Conservation (phyloP, 2,888 invertebrate species). For the Amaurobius ferox region DNA sequence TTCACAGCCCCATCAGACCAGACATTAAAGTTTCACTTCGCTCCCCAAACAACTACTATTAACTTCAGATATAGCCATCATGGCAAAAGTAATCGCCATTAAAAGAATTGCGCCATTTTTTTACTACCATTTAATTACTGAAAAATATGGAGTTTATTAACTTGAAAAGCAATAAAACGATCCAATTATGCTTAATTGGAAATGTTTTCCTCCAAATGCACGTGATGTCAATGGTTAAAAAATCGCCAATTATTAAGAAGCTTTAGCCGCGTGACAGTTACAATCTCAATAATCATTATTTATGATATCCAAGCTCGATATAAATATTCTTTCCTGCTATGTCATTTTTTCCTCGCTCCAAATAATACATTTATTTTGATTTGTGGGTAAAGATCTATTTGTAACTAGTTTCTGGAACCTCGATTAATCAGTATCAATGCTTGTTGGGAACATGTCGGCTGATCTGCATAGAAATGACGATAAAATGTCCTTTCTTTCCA, state of each 20-base stretch:
- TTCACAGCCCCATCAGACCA: too few relatives aligned
- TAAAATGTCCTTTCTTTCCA: not conserved
- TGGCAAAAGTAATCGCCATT: not conserved
- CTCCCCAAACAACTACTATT: not conserved
- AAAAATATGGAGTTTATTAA: conserved; percentile 55
- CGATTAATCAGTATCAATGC: conserved; percentile 1
- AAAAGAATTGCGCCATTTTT: not conserved
- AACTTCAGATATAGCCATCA: not conserved
- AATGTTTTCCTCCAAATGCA: conserved; percentile 43
- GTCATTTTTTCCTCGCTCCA: not conserved
- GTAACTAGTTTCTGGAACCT: not conserved
- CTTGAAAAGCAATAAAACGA: conserved; percentile 50
- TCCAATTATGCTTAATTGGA: conserved; percentile 65
- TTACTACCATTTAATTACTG: conserved; percentile 50
- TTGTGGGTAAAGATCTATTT: conserved; percentile 14
- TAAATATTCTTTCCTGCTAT: not conserved
- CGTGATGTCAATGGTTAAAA: conserved; percentile 35
- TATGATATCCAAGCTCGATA: not conserved
- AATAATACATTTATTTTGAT: not conserved
- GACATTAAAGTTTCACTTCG: too few relatives aligned
- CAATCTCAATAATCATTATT: conserved; percentile 16
- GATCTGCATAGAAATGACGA: conserved; percentile 2
- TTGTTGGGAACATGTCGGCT: not conserved
- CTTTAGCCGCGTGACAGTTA: not conserved
- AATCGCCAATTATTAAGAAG: conserved; percentile 8